These are phyloP conservation scores for Perccottus glenii DNA, from an alignment of 2,113 vertebrate genomes.

Conservation along the genomic window DNA sequence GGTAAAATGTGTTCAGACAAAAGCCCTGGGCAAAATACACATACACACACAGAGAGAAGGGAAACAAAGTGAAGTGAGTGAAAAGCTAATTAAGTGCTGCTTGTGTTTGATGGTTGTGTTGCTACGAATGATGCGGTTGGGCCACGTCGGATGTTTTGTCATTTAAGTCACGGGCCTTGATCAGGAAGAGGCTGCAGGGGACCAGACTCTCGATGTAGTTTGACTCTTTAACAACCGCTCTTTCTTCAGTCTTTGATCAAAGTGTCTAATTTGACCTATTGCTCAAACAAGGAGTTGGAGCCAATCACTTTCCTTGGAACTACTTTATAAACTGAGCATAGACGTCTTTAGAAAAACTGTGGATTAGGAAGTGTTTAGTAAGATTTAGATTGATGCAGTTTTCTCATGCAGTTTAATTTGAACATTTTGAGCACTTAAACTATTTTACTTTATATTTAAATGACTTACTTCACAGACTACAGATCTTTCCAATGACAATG, in stretches of 20 bases:
- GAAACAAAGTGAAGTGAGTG: conserved; percentile 51
- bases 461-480: not conserved
- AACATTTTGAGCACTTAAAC: no score
- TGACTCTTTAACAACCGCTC: conserved; percentile 20
- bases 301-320: no score
- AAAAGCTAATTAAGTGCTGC: conserved; percentile 66
- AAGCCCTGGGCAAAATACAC: conserved; percentile 51
- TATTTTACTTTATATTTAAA: no score
- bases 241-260: conserved; percentile 6
- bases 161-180: conserved; percentile 43
- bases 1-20: conserved; percentile 64
- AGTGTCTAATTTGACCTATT: not conserved
- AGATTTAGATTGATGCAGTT: no score
- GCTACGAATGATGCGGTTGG: conserved; percentile 37
- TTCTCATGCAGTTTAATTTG: no score
- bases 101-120: conserved; percentile 51
- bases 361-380: no score
- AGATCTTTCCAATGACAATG: not conserved
- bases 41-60: conserved; percentile 22
- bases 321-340: no score
- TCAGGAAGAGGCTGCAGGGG: conserved; percentile 27
- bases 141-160: conserved; percentile 44
- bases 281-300: no score
- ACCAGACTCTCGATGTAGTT: conserved; percentile 28
- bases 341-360: no score